A percentile compares a stretch with the other conserved stretches of the same genome.
phyloP scores from a whole-genome alignment of 2,888 invertebrate genomes.

The Microctonus aethiopoides region DNA sequence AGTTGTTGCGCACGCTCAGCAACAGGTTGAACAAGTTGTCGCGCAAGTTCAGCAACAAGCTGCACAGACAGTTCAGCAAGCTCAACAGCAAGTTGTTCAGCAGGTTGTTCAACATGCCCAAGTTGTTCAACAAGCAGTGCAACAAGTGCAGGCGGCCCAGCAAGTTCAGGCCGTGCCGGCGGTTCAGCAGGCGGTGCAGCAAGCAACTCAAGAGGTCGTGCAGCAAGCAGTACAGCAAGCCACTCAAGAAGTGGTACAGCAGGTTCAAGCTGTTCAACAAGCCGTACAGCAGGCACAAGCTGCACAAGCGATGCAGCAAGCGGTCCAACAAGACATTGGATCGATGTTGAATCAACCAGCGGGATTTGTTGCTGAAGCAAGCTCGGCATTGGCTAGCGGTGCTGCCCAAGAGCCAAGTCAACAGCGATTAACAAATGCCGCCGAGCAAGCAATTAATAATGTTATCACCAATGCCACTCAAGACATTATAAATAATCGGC shows the following conservation, averaged over 20 bases:
- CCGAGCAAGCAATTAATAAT: slow-evolving; percentile 63
- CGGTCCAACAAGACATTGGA: slow-evolving; percentile 65
- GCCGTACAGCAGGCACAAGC: slow-evolving; percentile 65
- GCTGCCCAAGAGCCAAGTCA: slow-evolving; percentile 63
- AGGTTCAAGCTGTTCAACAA: slow-evolving; percentile 63
- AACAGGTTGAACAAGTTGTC: slow-evolving; percentile 64
- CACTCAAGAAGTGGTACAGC: slow-evolving; percentile 60
- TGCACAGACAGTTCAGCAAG: slow-evolving; percentile 62
- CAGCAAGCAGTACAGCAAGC: slow-evolving; percentile 63
- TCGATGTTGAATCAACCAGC: slow-evolving; percentile 63
- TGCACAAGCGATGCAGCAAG: slow-evolving; percentile 65
- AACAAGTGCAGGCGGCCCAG: slow-evolving; percentile 63
- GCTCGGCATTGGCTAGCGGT: slow-evolving; percentile 61
- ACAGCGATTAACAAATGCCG: slow-evolving; percentile 61
- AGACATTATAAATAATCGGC: slow-evolving; percentile 63
- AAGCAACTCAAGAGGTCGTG: slow-evolving; percentile 58
- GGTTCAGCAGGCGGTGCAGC: slow-evolving; percentile 61
- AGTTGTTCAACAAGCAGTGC: slow-evolving; percentile 64
- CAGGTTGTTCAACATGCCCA: slow-evolving; percentile 65
- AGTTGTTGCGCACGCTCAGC: slow-evolving; percentile 63
- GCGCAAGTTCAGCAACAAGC: slow-evolving; percentile 65
- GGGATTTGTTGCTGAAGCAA: slow-evolving; percentile 63
- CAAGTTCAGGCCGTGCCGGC: slow-evolving; percentile 62
- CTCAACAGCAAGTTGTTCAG: slow-evolving; percentile 63
- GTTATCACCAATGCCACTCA: slow-evolving; percentile 65